Evolutionary conservation across 2,113 vertebrate genomes (phyloP).

Genomic region (Vulpes vulpes): DNA sequence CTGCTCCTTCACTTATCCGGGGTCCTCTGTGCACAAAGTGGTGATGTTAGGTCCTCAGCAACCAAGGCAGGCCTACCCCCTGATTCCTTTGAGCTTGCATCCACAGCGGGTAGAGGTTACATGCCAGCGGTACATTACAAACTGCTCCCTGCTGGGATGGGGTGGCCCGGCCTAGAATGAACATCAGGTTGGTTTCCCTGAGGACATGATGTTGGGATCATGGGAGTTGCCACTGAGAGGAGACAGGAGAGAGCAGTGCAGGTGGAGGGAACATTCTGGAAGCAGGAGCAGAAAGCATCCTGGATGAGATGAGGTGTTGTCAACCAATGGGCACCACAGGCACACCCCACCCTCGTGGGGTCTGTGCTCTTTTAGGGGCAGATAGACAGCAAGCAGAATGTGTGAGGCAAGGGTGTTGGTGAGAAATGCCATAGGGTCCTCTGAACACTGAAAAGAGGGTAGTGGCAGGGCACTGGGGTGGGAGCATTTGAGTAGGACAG

Average conservation of each 20-base stretch:
- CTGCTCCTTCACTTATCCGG: background rate
- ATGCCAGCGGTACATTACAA: no score
- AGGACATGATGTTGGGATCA: background rate
- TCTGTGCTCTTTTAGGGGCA: background rate
- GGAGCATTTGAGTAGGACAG: fast-evolving
- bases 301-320: fast-evolving
- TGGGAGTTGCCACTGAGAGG: background rate
- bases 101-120: no score
- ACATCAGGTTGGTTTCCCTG: fast-evolving
- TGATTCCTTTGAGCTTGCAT: background rate
- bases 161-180: no score
- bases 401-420: no score
- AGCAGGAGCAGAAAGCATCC: fast-evolving
- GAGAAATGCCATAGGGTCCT: background rate
- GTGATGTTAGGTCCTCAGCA: background rate
- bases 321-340: background rate
- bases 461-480: no score
- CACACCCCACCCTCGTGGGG: background rate
- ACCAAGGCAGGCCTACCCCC: background rate
- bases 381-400: background rate
- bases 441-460: no score
- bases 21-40: background rate
- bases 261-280: background rate
- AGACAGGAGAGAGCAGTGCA: background rate
- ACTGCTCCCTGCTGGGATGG: background rate